Evolutionary conservation across 1,140 invertebrate genomes (phyloP).

Genomic region (Habropoda laboriosa): DNA sequence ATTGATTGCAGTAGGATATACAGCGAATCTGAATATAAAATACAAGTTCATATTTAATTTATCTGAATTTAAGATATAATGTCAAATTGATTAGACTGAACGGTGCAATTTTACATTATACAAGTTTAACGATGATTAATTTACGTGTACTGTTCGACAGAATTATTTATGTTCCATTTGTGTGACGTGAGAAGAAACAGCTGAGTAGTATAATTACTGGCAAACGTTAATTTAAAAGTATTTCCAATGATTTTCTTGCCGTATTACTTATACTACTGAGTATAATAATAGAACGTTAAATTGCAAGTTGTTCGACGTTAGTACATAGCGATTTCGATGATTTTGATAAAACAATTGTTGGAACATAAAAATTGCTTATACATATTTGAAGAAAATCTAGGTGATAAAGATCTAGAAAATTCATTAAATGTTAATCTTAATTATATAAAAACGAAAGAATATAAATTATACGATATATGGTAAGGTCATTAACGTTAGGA

Average conservation of each 20-base stretch:
- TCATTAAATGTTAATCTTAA: too few relatives aligned
- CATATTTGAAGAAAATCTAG: not conserved
- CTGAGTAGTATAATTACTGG: not conserved
- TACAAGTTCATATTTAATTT: constrained; percentile 31
- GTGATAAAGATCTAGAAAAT: not conserved
- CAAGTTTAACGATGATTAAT: not conserved
- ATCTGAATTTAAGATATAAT: not conserved
- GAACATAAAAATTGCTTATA: not conserved
- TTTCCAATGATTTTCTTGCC: constrained; percentile 4
- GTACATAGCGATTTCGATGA: not conserved
- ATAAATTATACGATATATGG: constrained; percentile 5
- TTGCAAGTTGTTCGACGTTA: not conserved
- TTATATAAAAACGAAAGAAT: not conserved
- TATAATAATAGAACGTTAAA: not conserved
- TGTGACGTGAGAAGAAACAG: not conserved
- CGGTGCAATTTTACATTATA: not conserved
- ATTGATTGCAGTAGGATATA: constrained; percentile 19
- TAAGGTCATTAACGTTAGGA: constrained; percentile 1
- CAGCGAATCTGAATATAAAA: not conserved
- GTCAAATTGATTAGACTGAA: not conserved
- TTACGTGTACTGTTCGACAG: not conserved
- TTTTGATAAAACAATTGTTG: constrained; percentile 18
- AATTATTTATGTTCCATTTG: constrained; percentile 7
- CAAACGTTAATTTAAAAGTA: constrained; percentile 17
- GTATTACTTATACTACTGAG: not conserved